Evolutionary conservation across 2,888 invertebrate genomes (phyloP), one percentile per base, ranked within the genome.

Genomic region (Plemyria rubiginata): DNA sequence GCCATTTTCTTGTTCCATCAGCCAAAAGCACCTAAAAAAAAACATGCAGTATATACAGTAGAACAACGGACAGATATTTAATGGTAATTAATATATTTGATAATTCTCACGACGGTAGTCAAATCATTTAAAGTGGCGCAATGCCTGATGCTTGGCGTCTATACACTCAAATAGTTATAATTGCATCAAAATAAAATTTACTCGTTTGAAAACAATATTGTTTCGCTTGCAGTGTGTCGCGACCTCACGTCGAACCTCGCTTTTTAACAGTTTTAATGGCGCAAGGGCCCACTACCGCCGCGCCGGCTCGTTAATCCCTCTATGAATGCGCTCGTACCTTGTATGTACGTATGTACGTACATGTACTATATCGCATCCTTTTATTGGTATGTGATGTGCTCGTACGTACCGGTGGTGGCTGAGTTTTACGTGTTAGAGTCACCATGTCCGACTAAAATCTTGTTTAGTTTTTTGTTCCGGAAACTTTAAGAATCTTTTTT

Each of bases 221-320:
- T 22, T 22, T 38, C 55, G 55, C 43, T 36, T 4, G 13, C 46
- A 57, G 32, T 46, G 2, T 8, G 8, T 6, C 29, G 54, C 16
- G 16, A n/a, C 13, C 40, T 6, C 15, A 9, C 22, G 73, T 74
- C 71, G 76, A 75, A 70, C 68, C 65, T 79, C 77, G 81, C 82
- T 85, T 84, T 86, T 85, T 85, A 86, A 84, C 85, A 85, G 76
- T 85, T 84, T 84, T 83, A 86, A 86, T 86, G 85, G 85, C 67
- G 82, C 78, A 81, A 81, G 78, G 83, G 79, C 73, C 76, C 81
- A 81, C 85, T 85, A 84, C 82, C 82, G 82, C 65, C 57, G 76
- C 82, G 82, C 65, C 57, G 76, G 75, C 77, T 69, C 85, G 84
- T 86, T 86, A 85, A 85, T 85, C 81, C 82, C 77, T 52, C 76